Evolutionary conservation across 2,888 invertebrate species (phyloP), one percentile per base, ranked within the genome.

Genomic region (Drosophila anomelani): DNA sequence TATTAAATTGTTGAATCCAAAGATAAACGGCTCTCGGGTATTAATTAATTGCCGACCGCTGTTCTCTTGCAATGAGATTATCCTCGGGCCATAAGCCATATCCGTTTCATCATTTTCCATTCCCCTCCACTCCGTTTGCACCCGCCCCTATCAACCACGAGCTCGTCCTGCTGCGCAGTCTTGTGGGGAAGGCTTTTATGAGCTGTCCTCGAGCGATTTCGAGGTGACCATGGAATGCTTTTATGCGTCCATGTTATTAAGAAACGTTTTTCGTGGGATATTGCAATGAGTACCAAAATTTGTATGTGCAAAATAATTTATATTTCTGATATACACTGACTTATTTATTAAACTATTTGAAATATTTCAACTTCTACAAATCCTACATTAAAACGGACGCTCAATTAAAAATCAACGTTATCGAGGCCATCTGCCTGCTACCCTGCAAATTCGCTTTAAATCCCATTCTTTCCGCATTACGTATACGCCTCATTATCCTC

Each of bases 401-500:
- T n/a, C 3, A n/a, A 47, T 47, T 6, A 17, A 29, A 10, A n/a
- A 10, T 20, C 29, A 8, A 20, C 23, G 4, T 34, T 51, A 34
- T 34, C 20, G 15, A 51, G 15, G 15, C 9, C 20, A 20, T 20
- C 34, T 34, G 20, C n/a, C 2, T 20, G 46, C 12, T 68, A 34
- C 39, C 69, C 47, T 34, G 23, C 12, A 36, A 17, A 26, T 20
- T 36, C 29, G 17, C 53, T 54, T 47, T 39, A 56, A 69, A 69
- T 34, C 71, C 51, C 69, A 58, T 53, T 38, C 46, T 38, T 32
- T 34, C 58, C 54, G 43, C 60, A 68, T 61, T 54, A 39, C 61
- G 75, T 68, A 68, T 62, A 75, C 75, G 76, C 76, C 69, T 57
- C 76, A 62, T 75, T 75, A 75, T 69, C 54, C 75, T 17, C 12